These are phyloP conservation scores for Propithecus perrieri DNA, from an alignment of 2,797 vertebrate species.

Conservation along the genomic window DNA sequence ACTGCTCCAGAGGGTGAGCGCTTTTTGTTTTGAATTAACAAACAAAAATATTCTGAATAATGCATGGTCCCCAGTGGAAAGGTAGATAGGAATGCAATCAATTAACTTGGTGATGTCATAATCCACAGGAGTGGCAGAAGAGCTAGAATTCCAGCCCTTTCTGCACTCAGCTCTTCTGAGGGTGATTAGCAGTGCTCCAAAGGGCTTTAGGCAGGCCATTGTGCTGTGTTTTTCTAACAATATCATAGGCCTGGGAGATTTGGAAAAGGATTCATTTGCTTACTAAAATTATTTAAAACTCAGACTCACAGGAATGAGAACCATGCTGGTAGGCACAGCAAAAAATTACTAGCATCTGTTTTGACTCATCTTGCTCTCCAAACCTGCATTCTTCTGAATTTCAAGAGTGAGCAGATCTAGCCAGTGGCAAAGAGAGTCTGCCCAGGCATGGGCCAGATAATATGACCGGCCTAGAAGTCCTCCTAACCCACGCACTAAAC, in stretches of 20 bases:
- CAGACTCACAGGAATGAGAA: slow-evolving; percentile 52
- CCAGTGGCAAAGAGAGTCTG: not conserved
- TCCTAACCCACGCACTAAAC: not conserved
- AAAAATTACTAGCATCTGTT: not conserved
- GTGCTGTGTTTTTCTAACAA: not conserved
- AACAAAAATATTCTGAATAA: slow-evolving; percentile 49
- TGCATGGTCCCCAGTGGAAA: slow-evolving; percentile 6
- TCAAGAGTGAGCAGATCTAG: not conserved
- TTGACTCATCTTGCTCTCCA: not conserved
- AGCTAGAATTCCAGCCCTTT: not conserved
- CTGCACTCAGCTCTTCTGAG: not conserved
- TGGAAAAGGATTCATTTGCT: slow-evolving; percentile 29
- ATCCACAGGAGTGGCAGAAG: not conserved
- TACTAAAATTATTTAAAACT: slow-evolving; percentile 56
- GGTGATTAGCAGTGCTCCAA: not conserved
- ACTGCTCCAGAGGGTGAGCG: not conserved
- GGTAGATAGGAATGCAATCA: slow-evolving; percentile 4
- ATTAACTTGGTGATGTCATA: not conserved
- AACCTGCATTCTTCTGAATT: not conserved
- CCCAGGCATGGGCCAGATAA: not conserved
- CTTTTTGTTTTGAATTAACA: not conserved
- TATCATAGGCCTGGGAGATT: slow-evolving; percentile 25
- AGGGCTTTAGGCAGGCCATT: not conserved
- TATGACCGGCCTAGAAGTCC: not conserved
- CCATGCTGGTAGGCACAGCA: not conserved